A percentile compares a stretch with the other conserved stretches of the same genome.
These are phyloP conservation scores for Pheosia tremula DNA, from an alignment of 2,888 invertebrate genomes.

Conservation along the genomic window DNA sequence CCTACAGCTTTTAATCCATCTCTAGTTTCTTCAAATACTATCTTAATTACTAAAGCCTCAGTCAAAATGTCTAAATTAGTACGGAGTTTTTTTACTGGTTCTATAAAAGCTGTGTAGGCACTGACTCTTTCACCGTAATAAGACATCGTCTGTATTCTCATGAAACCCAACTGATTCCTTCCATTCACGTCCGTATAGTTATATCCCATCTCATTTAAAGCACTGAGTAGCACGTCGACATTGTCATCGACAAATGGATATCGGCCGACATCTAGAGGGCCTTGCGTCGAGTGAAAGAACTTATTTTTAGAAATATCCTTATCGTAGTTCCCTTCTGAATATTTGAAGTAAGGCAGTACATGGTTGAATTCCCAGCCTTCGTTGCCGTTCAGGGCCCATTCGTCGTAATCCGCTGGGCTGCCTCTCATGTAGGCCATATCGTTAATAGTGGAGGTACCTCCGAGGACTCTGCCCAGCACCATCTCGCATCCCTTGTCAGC, in stretches of 20 bases:
- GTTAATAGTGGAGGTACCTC: constrained; percentile 74
- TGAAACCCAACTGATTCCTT: constrained; percentile 73
- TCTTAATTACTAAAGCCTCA: constrained; percentile 73
- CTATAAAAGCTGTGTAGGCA: constrained; percentile 73
- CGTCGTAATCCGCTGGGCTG: constrained; percentile 76
- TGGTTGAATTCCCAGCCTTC: constrained; percentile 73
- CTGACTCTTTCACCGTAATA: constrained; percentile 78
- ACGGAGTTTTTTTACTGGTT: constrained; percentile 69
- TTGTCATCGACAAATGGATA: constrained; percentile 76
- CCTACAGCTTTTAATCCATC: constrained; percentile 57
- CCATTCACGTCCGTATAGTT: constrained; percentile 79
- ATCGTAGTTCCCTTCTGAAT: constrained; percentile 79
- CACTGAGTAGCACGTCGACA: constrained; percentile 71
- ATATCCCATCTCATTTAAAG: constrained; percentile 73
- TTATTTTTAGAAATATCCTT: constrained; percentile 75
- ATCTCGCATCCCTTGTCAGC: constrained; percentile 66
- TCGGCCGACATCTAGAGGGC: constrained; percentile 74
- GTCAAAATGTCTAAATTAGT: constrained; percentile 66
- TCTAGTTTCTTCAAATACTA: constrained; percentile 56
- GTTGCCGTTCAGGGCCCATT: constrained; percentile 74
- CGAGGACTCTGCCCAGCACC: constrained; percentile 72
- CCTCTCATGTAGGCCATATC: constrained; percentile 79
- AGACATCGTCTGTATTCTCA: constrained; percentile 76
- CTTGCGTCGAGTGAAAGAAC: constrained; percentile 73
- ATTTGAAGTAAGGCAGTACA: constrained; percentile 75